Evolutionary conservation across 2,113 vertebrate species (phyloP).

Genomic region (Leptodactylus fuscus): DNA sequence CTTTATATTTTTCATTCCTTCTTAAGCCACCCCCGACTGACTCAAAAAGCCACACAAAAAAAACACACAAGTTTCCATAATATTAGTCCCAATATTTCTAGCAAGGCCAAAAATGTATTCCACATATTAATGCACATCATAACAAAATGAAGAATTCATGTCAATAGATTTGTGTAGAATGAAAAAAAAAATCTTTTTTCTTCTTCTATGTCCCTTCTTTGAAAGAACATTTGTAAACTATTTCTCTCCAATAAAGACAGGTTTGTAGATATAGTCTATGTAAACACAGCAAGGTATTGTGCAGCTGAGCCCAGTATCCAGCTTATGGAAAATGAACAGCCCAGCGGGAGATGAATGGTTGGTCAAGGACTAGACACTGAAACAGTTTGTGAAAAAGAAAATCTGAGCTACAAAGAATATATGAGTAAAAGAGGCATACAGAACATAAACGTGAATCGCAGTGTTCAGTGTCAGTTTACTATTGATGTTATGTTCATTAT

Average conservation of each 20-base stretch:
- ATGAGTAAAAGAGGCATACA: too few species aligned
- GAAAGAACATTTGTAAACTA: constrained; percentile 30
- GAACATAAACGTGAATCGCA: too few species aligned
- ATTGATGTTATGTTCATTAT: too few species aligned
- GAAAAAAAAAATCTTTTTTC: neutral
- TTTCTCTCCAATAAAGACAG: constrained; percentile 43
- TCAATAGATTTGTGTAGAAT: too few species aligned
- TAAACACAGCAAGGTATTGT: constrained; percentile 32
- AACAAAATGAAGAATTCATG: neutral
- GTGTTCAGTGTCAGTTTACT: too few species aligned
- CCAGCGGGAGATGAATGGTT: constrained; percentile 31
- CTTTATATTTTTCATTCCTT: too few species aligned
- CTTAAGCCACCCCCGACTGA: too few species aligned
- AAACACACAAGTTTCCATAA: too few species aligned
- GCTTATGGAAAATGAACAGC: constrained; percentile 37
- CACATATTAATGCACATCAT: neutral
- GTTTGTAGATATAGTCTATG: constrained; percentile 36
- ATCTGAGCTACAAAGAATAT: neutral
- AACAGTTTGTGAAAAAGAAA: neutral
- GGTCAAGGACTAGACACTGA: constrained; percentile 27
- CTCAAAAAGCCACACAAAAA: too few species aligned
- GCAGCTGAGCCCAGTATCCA: constrained; percentile 11
- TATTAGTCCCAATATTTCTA: too few species aligned
- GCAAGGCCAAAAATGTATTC: neutral
- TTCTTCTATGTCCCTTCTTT: neutral